Evolutionary conservation across 2,888 invertebrate genomes (phyloP).

Genomic region (Drosophila prolongata): DNA sequence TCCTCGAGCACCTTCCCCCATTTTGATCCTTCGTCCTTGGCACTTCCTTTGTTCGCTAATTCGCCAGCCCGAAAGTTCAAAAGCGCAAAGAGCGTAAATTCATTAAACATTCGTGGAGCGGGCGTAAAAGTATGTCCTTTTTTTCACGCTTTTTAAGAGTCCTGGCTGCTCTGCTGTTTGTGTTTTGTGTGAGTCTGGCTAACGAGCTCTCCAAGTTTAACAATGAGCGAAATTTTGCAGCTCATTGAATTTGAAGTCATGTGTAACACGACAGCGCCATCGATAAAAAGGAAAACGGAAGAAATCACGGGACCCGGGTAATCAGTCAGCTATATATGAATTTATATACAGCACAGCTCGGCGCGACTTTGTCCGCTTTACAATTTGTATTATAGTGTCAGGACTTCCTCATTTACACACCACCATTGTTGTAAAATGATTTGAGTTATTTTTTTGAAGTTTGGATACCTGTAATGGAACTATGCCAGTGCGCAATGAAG

Average conservation of each 20-base stretch:
- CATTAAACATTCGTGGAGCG: conserved; percentile 61
- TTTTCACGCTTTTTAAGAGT: conserved; percentile 12
- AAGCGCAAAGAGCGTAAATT: conserved; percentile 75
- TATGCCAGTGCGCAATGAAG: no score
- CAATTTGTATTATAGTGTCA: no score
- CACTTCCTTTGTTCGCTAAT: conserved; percentile 16
- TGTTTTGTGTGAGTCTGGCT: conserved; percentile 41
- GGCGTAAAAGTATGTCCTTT: conserved; percentile 67
- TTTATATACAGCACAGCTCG: neutral
- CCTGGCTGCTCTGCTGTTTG: conserved; percentile 6
- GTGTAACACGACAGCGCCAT: conserved; percentile 56
- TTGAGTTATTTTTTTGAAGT: no score
- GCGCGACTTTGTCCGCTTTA: no score
- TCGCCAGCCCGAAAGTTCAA: conserved; percentile 55
- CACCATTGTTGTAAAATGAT: no score
- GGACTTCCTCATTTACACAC: no score
- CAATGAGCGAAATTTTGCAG: conserved; percentile 78
- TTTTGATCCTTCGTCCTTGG: neutral
- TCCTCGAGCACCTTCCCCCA: conserved; percentile 11
- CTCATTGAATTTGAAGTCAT: conserved; percentile 79
- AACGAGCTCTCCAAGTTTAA: conserved; percentile 73
- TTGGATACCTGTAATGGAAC: no score
- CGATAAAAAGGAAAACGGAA: conserved; percentile 17
- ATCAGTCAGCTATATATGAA: conserved; percentile 57
- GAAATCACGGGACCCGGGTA: conserved; percentile 42